phyloP scores from a whole-genome alignment of 92 coral and sea anemone genomes.

The Zoanthus gigantus region DNA sequence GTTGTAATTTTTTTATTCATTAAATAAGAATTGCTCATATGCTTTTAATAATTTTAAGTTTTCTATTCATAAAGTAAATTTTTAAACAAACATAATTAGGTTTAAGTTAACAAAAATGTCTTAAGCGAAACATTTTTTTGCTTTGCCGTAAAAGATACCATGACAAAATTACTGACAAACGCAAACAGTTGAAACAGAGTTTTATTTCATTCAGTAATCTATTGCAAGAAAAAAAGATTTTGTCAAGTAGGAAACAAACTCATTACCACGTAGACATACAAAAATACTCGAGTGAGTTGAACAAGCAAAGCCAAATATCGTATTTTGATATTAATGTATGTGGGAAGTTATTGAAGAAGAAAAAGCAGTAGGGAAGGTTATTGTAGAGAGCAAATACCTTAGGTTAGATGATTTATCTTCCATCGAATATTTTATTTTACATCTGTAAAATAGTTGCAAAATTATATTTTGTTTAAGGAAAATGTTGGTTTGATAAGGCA shows the following conservation, averaged over 20 bases:
- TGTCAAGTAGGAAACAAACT: neutral
- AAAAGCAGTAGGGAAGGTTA: neutral
- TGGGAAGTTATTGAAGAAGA: neutral
- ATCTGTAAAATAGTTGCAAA: conserved; percentile 16
- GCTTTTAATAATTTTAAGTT: neutral
- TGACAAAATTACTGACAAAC: too few species aligned
- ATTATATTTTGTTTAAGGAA: conserved; percentile 30
- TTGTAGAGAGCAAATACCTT: neutral
- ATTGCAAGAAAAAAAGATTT: neutral
- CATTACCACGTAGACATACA: neutral
- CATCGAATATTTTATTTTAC: neutral
- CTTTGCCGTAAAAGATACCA: too few species aligned
- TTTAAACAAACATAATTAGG: neutral
- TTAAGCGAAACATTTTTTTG: too few species aligned
- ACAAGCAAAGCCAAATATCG: neutral
- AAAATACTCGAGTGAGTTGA: neutral
- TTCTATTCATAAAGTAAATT: neutral
- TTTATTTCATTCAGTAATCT: neutral
- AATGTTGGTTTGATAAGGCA: conserved; percentile 28
- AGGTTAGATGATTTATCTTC: neutral
- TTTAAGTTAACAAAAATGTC: neutral
- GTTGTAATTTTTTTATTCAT: neutral
- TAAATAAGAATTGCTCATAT: neutral
- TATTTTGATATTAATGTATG: neutral
- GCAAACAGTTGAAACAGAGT: too few species aligned